Base-by-base conservation (phyloP, 2,888 invertebrate genomes). In the Cataglyphis albicans region DNA sequence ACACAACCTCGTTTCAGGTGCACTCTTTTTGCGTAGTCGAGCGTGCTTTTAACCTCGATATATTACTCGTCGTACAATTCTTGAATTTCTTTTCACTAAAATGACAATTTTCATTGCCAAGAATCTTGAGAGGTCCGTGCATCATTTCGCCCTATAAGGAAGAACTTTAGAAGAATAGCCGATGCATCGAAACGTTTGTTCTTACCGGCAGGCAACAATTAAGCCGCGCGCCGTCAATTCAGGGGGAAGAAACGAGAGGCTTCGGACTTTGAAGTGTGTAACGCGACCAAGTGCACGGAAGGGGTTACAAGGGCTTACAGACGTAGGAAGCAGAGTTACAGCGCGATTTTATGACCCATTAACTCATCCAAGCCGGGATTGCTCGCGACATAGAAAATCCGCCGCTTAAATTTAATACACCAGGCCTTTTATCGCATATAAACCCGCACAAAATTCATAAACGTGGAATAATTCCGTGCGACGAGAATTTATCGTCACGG, bases 321-420 rank as follows among this genome's bases (percentile, higher is more conserved):
- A 41, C 44, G 63, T 70, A 44, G 67, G 32, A 57, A 63, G 32
- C 59, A 65, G 74, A 67, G 83, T 86, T 82, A 84, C 78, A 84
- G 84, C 80, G 81, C 84, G 87, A 87, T 87, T 90, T 90, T 89
- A 90, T 86, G 86, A 85, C 81, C 90, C 84, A 87, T 90, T 90
- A 89, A 87, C 88, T 81, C 86, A 83, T 85, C 85, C 89, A 74
- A 52, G 41, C 86, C 84, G 78, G 78, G 81, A 88, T 88, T 84
- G 83, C 76, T 63, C 75, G 85, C 87, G 87, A 87, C 85, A 85
- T 68, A 74, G 85, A 84, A 88, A 87, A 85, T 55, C 78, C 68
- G 59, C 21, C 18, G 70, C 70, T 59, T 57, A 59, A 78, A 78
- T 68, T 65, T 65, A 52, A 65, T 52, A n/a, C 7, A 25, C 65